These are phyloP conservation scores for Erpobdella octoculata DNA, from an alignment of 2,888 invertebrate genomes.

Conservation along the genomic window DNA sequence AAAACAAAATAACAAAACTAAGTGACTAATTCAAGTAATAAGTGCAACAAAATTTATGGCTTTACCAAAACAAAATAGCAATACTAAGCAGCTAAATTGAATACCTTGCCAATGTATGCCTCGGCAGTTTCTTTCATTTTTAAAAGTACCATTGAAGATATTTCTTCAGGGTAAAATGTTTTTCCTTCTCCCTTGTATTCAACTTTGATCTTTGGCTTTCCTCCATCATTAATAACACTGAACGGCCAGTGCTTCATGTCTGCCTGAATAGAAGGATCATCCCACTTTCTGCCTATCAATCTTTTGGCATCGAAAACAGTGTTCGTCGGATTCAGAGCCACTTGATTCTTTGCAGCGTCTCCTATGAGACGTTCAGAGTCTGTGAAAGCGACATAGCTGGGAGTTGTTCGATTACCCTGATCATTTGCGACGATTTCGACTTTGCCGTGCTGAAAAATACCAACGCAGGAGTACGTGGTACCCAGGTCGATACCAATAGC, in stretches of 20 bases:
- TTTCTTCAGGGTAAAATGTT: conserved; percentile 80
- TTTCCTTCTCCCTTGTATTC: conserved; percentile 80
- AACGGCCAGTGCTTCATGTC: conserved; percentile 81
- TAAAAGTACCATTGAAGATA: conserved; percentile 81
- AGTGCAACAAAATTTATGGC: no score
- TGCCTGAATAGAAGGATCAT: conserved; percentile 68
- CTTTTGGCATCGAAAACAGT: conserved; percentile 61
- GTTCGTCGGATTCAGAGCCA: conserved; percentile 66
- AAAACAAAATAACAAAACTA: no score
- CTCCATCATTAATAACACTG: conserved; percentile 52
- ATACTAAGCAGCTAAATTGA: not conserved
- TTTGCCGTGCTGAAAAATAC: conserved; percentile 52
- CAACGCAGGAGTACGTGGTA: conserved; percentile 56
- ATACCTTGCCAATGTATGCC: conserved; percentile 57
- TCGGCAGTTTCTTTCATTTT: conserved; percentile 71
- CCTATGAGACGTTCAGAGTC: conserved; percentile 49
- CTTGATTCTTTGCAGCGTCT: conserved; percentile 56
- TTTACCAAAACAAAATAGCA: no score
- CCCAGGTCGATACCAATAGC: conserved; percentile 38
- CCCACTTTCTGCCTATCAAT: conserved; percentile 71
- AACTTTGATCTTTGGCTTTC: conserved; percentile 47
- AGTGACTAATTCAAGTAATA: no score
- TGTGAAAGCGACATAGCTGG: conserved; percentile 68
- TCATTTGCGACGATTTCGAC: conserved; percentile 55
- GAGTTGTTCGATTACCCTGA: conserved; percentile 65